A percentile compares a stretch with the other conserved stretches of the same genome.
Evolutionary conservation across 2,113 vertebrate genomes (phyloP).

Genomic region (Cochlearius cochlearius): DNA sequence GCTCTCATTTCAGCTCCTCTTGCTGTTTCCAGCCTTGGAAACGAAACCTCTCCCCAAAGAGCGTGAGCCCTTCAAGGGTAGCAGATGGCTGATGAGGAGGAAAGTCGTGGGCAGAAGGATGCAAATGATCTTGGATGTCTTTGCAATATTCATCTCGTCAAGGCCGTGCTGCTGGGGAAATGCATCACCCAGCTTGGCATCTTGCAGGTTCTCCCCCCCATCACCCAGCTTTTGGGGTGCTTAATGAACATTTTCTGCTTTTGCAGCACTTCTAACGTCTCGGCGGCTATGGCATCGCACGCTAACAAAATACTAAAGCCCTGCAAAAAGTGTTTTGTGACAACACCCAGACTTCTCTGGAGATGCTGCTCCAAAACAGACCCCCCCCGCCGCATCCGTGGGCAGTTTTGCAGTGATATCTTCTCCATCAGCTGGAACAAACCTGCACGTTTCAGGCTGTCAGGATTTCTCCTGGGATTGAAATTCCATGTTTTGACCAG

Average conservation of each 20-base stretch:
- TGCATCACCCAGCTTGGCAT: not conserved
- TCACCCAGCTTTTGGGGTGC: not conserved
- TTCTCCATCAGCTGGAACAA: not conserved
- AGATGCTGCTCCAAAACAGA: not conserved
- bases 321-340: not conserved
- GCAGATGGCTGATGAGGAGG: conserved; percentile 48
- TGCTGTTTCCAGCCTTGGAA: not conserved
- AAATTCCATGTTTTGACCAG: not conserved
- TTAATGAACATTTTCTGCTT: not conserved
- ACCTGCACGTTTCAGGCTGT: not conserved
- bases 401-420: not conserved
- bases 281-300: accelerated
- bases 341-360: not conserved
- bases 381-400: accelerated
- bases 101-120: conserved; percentile 44
- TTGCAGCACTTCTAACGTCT: not conserved
- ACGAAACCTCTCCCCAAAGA: not conserved
- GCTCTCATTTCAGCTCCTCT: not conserved
- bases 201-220: not conserved
- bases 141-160: not conserved
- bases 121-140: not conserved
- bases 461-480: not conserved
- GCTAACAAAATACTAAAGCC: not conserved
- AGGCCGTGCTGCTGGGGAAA: not conserved
- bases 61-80: conserved; percentile 4